Base-by-base conservation (phyloP, 2,113 vertebrate genomes). In the Leptosomus discolor region DNA sequence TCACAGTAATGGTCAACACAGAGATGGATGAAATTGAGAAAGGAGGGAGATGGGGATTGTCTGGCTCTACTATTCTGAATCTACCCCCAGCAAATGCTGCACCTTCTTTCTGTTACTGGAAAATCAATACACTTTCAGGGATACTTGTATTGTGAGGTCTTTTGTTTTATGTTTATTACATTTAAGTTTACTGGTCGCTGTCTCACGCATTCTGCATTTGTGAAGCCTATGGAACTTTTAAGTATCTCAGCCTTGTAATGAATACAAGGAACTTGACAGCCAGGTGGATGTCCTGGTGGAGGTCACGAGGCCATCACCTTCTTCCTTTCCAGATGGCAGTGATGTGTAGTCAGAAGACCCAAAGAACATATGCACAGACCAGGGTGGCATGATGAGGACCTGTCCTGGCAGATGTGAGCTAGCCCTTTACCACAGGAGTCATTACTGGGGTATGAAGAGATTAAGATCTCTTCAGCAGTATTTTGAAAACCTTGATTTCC, bases 141-240 rank as follows among this genome's bases (percentile, higher is more conserved):
- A 29, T 27, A 21, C 26, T 89, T 90, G 41, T 41, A 51, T 39
- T 78, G 67, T 82, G 41, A 71, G 51, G 30, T 16, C 50, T n/a
- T 56, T 76, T 65, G 36, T 75, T 92, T 37, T 23, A 36, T 16
- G 21, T 83, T 86, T 80, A 95, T 63, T 77, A 8, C 43, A 71
- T 83, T 96, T 91, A 94, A 95, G 30, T 84, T 96, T 90, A 90
- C 91, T 95, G 61, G 39, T 76, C 90, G 26, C 46, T 94, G 76
- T 85, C 50, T 69, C n/a, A 13, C 80, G 91, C 50, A 50, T 82
- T 71, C 68, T 90, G 26, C 76, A 58, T 92, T 95, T 94, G 61
- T 78, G 69, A 92, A 95, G 92, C n/a, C 87, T 95, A 90, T 88
- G 70, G 54, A 68, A 94, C 94, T 95, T 86, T 95, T 75, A 88